These are phyloP conservation scores for Cremastinae sp. DNA, from an alignment of 2,888 invertebrate species.

Conservation along the genomic window DNA sequence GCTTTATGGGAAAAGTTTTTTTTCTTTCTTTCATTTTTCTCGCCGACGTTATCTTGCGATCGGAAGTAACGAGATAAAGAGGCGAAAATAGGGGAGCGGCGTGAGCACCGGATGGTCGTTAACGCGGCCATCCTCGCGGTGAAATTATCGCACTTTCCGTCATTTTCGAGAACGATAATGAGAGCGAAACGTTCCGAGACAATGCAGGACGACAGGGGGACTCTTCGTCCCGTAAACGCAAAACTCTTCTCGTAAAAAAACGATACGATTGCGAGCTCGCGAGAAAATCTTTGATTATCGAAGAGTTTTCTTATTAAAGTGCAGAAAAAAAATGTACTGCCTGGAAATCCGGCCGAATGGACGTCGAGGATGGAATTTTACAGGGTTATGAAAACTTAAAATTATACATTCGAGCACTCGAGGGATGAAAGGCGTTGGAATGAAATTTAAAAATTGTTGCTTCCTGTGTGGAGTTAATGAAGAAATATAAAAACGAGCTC, in stretches of 20 bases:
- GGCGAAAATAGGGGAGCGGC: conserved; percentile 8
- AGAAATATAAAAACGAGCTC: no score
- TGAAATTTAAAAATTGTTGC: neutral
- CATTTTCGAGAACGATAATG: conserved; percentile 43
- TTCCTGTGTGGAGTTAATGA: neutral
- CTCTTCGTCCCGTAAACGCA: neutral
- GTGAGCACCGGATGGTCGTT: conserved; percentile 42
- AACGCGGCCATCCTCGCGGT: conserved; percentile 39
- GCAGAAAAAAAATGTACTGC: neutral
- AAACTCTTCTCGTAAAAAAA: conserved; percentile 15
- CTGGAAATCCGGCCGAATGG: neutral
- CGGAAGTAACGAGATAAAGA: neutral
- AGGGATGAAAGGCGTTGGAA: no score
- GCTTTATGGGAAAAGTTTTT: conserved; percentile 47
- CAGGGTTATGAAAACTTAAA: conserved; percentile 26
- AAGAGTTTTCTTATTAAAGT: conserved; percentile 27
- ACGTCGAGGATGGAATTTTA: conserved; percentile 8
- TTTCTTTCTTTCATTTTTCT: conserved; percentile 30
- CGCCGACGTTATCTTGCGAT: conserved; percentile 24
- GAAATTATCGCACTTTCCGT: conserved; percentile 52
- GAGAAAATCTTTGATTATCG: conserved; percentile 12
- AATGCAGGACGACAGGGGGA: conserved; percentile 5
- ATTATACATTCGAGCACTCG: neutral
- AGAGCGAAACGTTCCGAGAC: conserved; percentile 13
- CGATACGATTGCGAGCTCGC: conserved; percentile 23